These are phyloP conservation scores for Mesorhabditis belari DNA, from an alignment of 2,888 invertebrate genomes.

Conservation along the genomic window DNA sequence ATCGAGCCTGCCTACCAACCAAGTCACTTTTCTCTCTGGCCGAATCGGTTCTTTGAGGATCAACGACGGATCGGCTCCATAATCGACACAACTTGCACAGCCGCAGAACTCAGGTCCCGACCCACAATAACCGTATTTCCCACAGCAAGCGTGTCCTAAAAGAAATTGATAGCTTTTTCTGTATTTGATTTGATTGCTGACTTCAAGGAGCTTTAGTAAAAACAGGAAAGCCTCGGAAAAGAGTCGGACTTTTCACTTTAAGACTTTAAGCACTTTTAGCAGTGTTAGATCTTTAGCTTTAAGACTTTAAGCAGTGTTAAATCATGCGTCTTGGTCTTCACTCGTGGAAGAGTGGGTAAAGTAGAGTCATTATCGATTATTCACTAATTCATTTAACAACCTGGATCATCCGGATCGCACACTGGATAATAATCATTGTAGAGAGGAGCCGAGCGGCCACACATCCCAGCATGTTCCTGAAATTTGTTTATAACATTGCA, in stretches of 20 bases:
- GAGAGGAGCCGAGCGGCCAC: slow-evolving; percentile 45
- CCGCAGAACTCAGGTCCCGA: slow-evolving; percentile 42
- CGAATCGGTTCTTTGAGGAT: slow-evolving; percentile 35
- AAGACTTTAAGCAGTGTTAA: no score
- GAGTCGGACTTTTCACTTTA: no score
- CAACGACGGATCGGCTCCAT: slow-evolving; percentile 28
- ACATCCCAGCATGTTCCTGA: slow-evolving; percentile 29
- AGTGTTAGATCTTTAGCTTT: no score
- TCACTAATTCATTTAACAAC: slow-evolving; percentile 7
- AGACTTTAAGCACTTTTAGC: no score
- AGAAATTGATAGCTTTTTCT: no score
- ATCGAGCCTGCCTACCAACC: slow-evolving; percentile 6
- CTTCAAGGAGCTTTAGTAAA: no score
- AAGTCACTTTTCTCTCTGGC: slow-evolving; percentile 14
- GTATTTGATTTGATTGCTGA: no score
- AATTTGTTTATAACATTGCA: no score
- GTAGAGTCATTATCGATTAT: no score
- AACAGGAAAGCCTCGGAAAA: no score
- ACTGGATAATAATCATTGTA: slow-evolving; percentile 48
- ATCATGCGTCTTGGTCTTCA: no score
- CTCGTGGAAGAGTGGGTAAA: no score
- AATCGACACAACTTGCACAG: slow-evolving; percentile 42
- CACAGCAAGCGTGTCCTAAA: slow-evolving; percentile 44
- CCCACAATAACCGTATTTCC: slow-evolving; percentile 46
- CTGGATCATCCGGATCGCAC: slow-evolving; percentile 49